Evolutionary conservation across 2,797 vertebrate species (phyloP).

Genomic region (Triplophysa yarkandensis): DNA sequence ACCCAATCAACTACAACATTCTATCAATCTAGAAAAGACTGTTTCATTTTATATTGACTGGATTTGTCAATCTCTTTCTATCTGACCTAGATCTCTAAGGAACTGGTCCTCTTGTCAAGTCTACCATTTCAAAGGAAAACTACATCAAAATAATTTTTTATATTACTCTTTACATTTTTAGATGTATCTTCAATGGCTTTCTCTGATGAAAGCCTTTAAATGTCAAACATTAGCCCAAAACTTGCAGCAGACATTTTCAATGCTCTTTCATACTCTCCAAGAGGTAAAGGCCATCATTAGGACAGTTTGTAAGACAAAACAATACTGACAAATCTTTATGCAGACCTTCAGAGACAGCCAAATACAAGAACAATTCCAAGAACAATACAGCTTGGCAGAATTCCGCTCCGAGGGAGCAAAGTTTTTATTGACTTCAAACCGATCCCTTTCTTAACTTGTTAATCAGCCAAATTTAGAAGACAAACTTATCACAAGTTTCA

Average conservation of each 20-base stretch:
- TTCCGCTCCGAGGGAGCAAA: background rate
- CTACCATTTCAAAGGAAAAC: constrained; percentile 21
- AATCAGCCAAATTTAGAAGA: background rate
- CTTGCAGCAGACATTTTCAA: constrained; percentile 29
- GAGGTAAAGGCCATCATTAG: constrained; percentile 10
- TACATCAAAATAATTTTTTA: background rate
- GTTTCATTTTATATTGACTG: background rate
- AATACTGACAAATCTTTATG: constrained; percentile 26
- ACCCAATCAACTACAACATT: background rate
- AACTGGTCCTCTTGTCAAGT: constrained; percentile 7
- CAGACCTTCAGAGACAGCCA: constrained; percentile 1
- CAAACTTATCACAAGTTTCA: background rate
- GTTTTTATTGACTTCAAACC: constrained; percentile 22
- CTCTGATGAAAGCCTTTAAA: constrained; percentile 27
- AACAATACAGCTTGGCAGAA: constrained; percentile 8
- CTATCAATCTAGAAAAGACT: background rate
- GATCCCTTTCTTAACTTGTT: background rate
- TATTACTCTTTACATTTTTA: constrained; percentile 9
- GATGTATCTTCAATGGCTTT: constrained; percentile 5
- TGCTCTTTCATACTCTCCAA: constrained; percentile 27
- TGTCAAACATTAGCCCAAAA: constrained; percentile 11
- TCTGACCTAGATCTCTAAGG: constrained; percentile 6
- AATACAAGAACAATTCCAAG: constrained; percentile 11
- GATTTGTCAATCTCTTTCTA: background rate
- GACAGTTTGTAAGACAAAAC: constrained; percentile 3